These are phyloP conservation scores for Aurelia sp. DNA, from an alignment of 30 jellyfish, hydroid and myxozoan species.

Conservation along the genomic window DNA sequence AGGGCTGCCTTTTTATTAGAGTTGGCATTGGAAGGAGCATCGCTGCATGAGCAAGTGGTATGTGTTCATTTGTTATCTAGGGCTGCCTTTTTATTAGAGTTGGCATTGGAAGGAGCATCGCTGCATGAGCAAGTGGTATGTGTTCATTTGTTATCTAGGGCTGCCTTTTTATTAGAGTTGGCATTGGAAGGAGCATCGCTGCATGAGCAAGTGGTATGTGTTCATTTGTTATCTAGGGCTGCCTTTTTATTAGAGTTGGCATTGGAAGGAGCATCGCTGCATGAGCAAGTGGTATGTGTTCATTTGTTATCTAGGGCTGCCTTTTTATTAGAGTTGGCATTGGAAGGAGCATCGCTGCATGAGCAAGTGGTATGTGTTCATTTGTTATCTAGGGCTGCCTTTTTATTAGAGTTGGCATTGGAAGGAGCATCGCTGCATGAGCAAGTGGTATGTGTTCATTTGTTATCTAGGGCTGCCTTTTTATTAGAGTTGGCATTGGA, in stretches of 20 bases:
- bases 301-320: too few relatives aligned
- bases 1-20: background rate
- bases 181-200: slow-evolving; percentile 48
- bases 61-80: background rate
- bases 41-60: slow-evolving; percentile 84
- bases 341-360: slow-evolving; percentile 57
- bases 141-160: background rate
- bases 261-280: slow-evolving; percentile 52
- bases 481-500: slow-evolving; percentile 17
- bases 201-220: slow-evolving; percentile 84
- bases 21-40: slow-evolving; percentile 35
- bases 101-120: slow-evolving; percentile 45
- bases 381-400: too few relatives aligned
- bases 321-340: background rate
- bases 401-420: slow-evolving; percentile 6
- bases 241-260: background rate
- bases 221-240: background rate
- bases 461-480: too few relatives aligned
- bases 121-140: slow-evolving; percentile 84
- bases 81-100: background rate
- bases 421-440: slow-evolving; percentile 66
- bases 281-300: slow-evolving; percentile 81
- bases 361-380: slow-evolving; percentile 77
- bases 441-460: slow-evolving; percentile 67
- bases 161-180: background rate